Evolutionary conservation across 2,113 vertebrate genomes (phyloP).

Genomic region (Corythornis madagascariensis): DNA sequence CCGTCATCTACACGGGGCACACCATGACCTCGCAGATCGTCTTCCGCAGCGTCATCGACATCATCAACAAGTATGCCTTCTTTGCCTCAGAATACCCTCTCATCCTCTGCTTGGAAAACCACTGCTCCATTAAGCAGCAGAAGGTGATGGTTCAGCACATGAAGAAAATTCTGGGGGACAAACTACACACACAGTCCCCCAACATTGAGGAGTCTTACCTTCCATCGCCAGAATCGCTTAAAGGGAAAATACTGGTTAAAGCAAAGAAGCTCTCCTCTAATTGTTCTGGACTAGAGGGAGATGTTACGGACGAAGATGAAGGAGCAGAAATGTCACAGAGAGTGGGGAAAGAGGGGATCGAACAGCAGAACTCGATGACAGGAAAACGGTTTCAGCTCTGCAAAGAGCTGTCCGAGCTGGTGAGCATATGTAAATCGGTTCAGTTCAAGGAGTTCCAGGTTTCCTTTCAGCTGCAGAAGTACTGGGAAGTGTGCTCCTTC

Average conservation of each 20-base stretch:
- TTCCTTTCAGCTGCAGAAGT: conserved; percentile 93
- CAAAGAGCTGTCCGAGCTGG: conserved; percentile 93
- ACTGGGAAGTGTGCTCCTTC: conserved; percentile 97
- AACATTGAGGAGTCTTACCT: conserved; percentile 89
- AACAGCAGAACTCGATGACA: conserved; percentile 77
- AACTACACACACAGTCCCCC: conserved; percentile 83
- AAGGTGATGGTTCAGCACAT: conserved; percentile 97
- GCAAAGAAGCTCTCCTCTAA: conserved; percentile 89
- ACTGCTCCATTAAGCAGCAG: conserved; percentile 95
- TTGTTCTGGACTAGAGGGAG: conserved; percentile 88
- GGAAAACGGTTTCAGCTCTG: conserved; percentile 91
- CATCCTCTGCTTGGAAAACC: conserved; percentile 95
- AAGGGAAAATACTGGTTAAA: conserved; percentile 92
- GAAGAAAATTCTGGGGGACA: conserved; percentile 94
- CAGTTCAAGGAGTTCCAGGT: conserved; percentile 94
- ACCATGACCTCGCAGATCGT: conserved; percentile 97
- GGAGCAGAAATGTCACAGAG: conserved; percentile 95
- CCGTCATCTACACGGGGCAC: conserved; percentile 95
- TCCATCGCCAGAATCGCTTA: conserved; percentile 88
- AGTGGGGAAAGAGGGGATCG: conserved; percentile 82
- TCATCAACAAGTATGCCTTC: conserved; percentile 95
- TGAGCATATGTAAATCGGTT: conserved; percentile 94
- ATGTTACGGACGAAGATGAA: conserved; percentile 97
- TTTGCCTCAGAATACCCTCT: conserved; percentile 94
- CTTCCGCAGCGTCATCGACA: conserved; percentile 92